A percentile compares a stretch with the other conserved stretches of the same genome.
phyloP scores from a whole-genome alignment of 2,888 invertebrate species.

The Cheilosia soror region DNA sequence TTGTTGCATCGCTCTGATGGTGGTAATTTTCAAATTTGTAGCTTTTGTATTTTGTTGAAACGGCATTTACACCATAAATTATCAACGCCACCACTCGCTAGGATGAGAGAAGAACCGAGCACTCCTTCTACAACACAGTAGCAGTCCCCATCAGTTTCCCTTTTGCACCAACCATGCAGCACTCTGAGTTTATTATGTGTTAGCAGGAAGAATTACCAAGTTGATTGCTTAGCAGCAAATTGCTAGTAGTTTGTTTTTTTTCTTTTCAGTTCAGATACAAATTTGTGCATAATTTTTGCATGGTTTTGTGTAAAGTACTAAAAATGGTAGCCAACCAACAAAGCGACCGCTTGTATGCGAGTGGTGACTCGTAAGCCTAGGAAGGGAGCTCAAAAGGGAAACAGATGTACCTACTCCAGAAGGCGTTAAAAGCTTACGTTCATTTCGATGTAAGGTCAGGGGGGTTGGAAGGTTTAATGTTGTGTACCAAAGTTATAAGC shows the following conservation, averaged over 20 bases:
- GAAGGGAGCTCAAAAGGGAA: background rate
- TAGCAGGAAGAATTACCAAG: constrained; percentile 61
- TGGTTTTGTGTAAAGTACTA: constrained; percentile 1
- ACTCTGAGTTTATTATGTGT: constrained; percentile 58
- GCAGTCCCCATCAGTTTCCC: background rate
- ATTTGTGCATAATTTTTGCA: constrained; percentile 24
- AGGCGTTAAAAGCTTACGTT: too few relatives aligned
- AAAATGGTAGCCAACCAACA: constrained; percentile 8
- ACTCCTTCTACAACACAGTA: background rate
- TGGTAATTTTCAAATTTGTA: constrained; percentile 70
- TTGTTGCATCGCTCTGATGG: constrained; percentile 31
- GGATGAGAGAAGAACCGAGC: constrained; percentile 45
- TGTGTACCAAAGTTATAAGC: too few relatives aligned
- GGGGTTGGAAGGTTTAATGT: too few relatives aligned
- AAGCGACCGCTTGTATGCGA: background rate
- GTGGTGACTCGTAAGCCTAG: too few relatives aligned
- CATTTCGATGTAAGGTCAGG: too few relatives aligned
- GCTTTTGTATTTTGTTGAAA: constrained; percentile 59
- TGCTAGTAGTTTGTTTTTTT: constrained; percentile 27
- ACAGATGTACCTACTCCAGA: constrained; percentile 7
- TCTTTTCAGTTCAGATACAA: background rate
- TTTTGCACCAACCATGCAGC: constrained; percentile 1
- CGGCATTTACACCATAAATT: constrained; percentile 70
- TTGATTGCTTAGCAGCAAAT: constrained; percentile 65
- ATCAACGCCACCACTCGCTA: constrained; percentile 31